Evolutionary conservation across 2,888 invertebrate genomes (phyloP).

Genomic region (Tortricodes alternella): DNA sequence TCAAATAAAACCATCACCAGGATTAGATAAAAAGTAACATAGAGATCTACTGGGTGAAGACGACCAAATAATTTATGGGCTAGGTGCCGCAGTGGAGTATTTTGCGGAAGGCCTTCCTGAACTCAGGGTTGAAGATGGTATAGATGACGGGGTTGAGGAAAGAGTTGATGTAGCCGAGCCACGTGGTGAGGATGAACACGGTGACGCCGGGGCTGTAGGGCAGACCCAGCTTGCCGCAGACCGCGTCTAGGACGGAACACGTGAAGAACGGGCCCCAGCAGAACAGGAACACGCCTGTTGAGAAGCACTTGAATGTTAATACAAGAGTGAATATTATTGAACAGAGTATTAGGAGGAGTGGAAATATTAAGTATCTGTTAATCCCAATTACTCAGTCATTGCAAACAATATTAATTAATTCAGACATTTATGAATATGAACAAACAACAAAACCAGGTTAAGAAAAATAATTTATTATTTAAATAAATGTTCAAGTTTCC

Average conservation of each 20-base stretch:
- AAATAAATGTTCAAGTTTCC: too few relatives aligned
- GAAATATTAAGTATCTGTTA: too few relatives aligned
- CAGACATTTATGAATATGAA: too few relatives aligned
- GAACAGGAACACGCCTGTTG: constrained; percentile 96
- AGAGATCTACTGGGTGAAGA: constrained; percentile 55
- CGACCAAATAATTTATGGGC: constrained; percentile 70
- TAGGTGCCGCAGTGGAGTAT: constrained; percentile 88
- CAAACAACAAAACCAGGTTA: too few relatives aligned
- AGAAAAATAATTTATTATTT: too few relatives aligned
- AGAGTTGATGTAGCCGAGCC: constrained; percentile 99
- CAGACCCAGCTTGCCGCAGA: constrained; percentile 93
- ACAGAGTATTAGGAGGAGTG: too few relatives aligned
- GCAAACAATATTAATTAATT: too few relatives aligned
- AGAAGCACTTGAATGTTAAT: too few relatives aligned
- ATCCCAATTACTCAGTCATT: too few relatives aligned
- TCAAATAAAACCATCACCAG: constrained; percentile 2
- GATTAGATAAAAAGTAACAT: neutral
- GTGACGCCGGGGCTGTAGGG: constrained; percentile 93
- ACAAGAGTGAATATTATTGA: too few relatives aligned
- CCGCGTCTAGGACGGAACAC: constrained; percentile 97
- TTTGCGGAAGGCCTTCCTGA: constrained; percentile 98
- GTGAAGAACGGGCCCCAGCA: constrained; percentile 99
- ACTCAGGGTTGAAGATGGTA: constrained; percentile 98
- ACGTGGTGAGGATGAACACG: constrained; percentile 96
- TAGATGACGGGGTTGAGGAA: constrained; percentile 97